A percentile compares a stretch with the other conserved stretches of the same genome.
Conservation (phyloP, 2,113 vertebrate species). For the Vicugna pacos region DNA sequence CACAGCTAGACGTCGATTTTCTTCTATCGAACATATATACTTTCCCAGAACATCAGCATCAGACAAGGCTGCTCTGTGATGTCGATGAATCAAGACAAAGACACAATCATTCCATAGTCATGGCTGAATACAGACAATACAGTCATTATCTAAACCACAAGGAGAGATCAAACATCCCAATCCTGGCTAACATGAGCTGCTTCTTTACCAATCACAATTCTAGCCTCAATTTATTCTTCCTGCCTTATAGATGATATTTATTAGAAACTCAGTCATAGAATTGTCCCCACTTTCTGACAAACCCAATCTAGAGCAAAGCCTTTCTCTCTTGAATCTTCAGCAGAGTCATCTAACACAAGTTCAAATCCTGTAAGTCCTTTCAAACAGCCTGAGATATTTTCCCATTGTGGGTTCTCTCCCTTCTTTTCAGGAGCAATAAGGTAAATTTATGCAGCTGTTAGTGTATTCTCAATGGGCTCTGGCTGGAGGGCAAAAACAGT, state of each 20-base stretch:
- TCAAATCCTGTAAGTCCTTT: not conserved
- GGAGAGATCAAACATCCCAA: not conserved
- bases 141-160: not conserved
- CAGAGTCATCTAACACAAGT: not conserved
- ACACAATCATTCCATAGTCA: not conserved
- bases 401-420: not conserved
- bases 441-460: not conserved
- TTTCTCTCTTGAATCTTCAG: not conserved
- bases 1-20: not conserved
- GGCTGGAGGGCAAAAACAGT: not conserved
- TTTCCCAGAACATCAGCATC: not conserved
- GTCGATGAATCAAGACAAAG: not conserved
- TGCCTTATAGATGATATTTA: not conserved
- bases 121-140: not conserved
- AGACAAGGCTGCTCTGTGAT: not conserved
- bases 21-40: not conserved
- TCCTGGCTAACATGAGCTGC: not conserved
- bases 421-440: not conserved
- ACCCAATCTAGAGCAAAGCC: not conserved
- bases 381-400: not conserved
- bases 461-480: not conserved
- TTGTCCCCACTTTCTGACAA: not conserved
- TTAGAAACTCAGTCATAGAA: not conserved
- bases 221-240: not conserved
- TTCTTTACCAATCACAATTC: not conserved